Evolutionary conservation across 2,888 invertebrate species (phyloP).

Genomic region (Branchinecta sandiegonensis): DNA sequence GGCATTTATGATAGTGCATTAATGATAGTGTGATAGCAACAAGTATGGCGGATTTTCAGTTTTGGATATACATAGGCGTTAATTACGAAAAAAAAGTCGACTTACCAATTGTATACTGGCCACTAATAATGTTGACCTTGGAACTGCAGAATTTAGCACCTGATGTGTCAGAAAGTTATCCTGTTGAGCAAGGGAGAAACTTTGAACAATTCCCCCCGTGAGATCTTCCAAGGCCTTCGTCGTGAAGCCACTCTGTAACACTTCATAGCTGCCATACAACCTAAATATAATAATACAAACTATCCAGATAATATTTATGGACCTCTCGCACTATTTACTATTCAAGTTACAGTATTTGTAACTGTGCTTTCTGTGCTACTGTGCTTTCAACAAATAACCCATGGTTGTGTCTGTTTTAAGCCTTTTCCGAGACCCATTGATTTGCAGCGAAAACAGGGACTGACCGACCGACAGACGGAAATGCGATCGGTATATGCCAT

Average conservation of each 20-base stretch:
- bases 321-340: background rate
- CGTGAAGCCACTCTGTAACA: slow-evolving; percentile 43
- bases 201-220: slow-evolving; percentile 55
- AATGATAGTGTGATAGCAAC: no score
- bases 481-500: no score
- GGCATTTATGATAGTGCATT: no score
- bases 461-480: no score
- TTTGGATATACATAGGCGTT: no score
- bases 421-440: no score
- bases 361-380: no score
- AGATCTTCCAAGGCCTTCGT: slow-evolving; percentile 56
- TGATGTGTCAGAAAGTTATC: slow-evolving; percentile 51
- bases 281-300: slow-evolving; percentile 28
- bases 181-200: slow-evolving; percentile 49
- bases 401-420: no score
- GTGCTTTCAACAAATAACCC: no score
- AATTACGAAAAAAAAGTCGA: slow-evolving; percentile 21
- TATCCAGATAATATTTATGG: slow-evolving; percentile 15
- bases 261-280: slow-evolving; percentile 52
- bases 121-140: slow-evolving; percentile 52
- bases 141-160: slow-evolving; percentile 52
- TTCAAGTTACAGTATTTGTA: no score
- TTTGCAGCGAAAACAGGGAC: no score
- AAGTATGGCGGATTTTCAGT: no score
- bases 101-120: slow-evolving; percentile 48